Evolutionary conservation across 2,113 vertebrate genomes (phyloP).

Genomic region (Aphelocoma coerulescens): DNA sequence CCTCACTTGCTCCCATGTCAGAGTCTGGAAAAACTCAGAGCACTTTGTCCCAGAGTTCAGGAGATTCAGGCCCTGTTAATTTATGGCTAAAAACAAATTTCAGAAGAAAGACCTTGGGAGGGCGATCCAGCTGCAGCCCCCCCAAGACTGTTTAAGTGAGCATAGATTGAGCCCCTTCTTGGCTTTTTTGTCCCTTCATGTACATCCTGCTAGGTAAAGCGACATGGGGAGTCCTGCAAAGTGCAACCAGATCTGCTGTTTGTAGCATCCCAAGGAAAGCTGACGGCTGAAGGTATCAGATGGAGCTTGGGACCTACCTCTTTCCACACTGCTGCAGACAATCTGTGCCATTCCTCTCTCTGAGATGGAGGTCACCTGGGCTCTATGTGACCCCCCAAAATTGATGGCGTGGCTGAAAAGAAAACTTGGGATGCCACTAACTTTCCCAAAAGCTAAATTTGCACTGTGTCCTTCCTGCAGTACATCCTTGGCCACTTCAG

Average conservation of each 20-base stretch:
- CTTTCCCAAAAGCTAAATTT: background rate
- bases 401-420: background rate
- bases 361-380: background rate
- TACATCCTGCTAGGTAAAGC: slow-evolving; percentile 18
- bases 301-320: background rate
- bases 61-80: background rate
- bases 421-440: background rate
- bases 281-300: background rate
- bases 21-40: background rate
- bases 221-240: background rate
- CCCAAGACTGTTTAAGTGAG: background rate
- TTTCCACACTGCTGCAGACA: background rate
- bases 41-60: background rate
- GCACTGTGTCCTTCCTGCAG: background rate
- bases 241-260: background rate
- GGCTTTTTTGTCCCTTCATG: slow-evolving; percentile 38
- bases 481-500: background rate
- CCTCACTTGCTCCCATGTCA: background rate
- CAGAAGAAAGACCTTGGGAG: background rate
- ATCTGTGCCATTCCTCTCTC: background rate
- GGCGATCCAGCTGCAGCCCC: background rate
- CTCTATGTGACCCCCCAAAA: background rate
- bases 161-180: background rate
- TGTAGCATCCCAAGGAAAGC: background rate
- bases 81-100: background rate